Evolutionary conservation across 2,113 vertebrate species (phyloP), one percentile per base, ranked within the genome.

Genomic region (Brachyistius frenatus): DNA sequence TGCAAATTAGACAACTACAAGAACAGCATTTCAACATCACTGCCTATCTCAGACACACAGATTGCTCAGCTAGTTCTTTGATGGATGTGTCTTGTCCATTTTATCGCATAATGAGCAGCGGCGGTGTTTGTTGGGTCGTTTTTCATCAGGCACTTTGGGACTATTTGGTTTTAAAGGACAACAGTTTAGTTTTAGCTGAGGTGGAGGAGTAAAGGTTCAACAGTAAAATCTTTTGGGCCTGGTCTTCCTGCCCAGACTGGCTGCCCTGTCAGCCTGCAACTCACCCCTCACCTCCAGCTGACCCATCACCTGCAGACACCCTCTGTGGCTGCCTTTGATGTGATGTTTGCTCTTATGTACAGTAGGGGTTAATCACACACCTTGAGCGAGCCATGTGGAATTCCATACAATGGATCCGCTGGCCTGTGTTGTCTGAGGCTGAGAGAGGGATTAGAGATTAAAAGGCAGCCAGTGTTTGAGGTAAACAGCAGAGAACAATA

Each of bases 351-450:
- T 83, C 91, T 81, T 85, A 85, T 89, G 89, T 94, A 95, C 94
- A 95, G 94, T 95, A 93, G 90, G 90, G 94, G 93, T 94, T 93
- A 92, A 89, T 80, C 91, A 91, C 92, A 93, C 93, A 92, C 91
- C 90, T 91, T 83, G 67, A 88, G 89, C 81, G 80, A 58, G 75
- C 66, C 46, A 77, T 54, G 66, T 81, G 68, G 78, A 84, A 83
- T 86, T 76, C 78, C 87, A 92, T 81, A 95, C 94, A 95, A 95
- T 93, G 87, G 89, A 56, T 56, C 66, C 23, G 6, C 73, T 84
- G 80, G 82, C 82, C 72, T 5, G 30, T 90, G 89, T 92, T 92
- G 93, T 93, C 90, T 91, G 91, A 92, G 76, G 82, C 79, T 82
- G 63, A 88, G 67, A 85, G 85, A 69, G 79, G 91, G 93, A 94